These are phyloP conservation scores for Epinephelus lanceolatus DNA, from an alignment of 2,113 vertebrate species.

Conservation along the genomic window DNA sequence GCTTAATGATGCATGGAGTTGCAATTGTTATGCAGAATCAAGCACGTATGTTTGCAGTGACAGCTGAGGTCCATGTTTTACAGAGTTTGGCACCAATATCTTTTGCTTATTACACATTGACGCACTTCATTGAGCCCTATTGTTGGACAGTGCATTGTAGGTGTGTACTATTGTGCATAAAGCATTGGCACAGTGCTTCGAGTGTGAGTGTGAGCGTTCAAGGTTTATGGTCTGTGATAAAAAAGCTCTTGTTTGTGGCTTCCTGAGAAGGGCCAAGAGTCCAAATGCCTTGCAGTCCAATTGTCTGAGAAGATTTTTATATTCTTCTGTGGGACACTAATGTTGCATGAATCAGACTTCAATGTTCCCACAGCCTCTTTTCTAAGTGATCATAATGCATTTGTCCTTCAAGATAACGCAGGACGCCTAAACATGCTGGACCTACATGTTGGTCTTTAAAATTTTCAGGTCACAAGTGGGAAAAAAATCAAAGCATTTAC, in stretches of 20 bases:
- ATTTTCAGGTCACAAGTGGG: neutral
- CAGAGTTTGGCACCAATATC: conserved; percentile 16
- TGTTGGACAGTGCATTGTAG: conserved; percentile 26
- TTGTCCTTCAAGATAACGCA: conserved; percentile 14
- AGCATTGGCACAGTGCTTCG: neutral
- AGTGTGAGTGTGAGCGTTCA: conserved; percentile 9
- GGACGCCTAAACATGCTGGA: neutral
- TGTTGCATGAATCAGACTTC: neutral
- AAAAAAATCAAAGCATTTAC: neutral
- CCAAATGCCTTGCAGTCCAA: conserved; percentile 25
- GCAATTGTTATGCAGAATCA: neutral
- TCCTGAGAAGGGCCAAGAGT: conserved; percentile 30
- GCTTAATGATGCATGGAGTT: neutral
- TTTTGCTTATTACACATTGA: neutral
- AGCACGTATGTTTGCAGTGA: neutral
- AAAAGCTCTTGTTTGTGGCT: conserved; percentile 52
- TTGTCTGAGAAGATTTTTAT: conserved; percentile 1
- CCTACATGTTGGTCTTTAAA: neutral
- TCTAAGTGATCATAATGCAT: neutral
- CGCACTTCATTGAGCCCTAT: neutral
- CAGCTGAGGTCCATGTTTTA: conserved; percentile 1
- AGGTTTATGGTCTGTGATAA: conserved; percentile 35
- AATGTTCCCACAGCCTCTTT: neutral
- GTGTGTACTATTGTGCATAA: conserved; percentile 22
- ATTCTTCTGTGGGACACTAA: conserved; percentile 22